Conservation (phyloP, 2,888 invertebrate species). For the Pogonocherus hispidulus region DNA sequence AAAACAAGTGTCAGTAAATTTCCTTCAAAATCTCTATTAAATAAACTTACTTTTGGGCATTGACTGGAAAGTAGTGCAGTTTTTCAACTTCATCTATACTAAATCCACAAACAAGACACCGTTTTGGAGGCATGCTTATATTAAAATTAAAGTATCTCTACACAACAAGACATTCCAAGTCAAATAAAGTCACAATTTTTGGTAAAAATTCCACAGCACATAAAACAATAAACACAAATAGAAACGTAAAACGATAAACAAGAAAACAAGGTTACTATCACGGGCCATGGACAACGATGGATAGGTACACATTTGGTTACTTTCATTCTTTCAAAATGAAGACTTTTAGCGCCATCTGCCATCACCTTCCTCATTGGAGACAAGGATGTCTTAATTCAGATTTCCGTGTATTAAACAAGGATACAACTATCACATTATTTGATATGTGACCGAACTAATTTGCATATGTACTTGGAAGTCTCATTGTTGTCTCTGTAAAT, state of each 20-base stretch:
- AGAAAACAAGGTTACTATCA: not conserved
- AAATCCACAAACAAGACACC: not conserved
- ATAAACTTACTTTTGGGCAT: not conserved
- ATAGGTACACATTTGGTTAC: not conserved
- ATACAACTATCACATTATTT: too few relatives aligned
- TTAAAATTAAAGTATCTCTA: too few relatives aligned
- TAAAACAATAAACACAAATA: not conserved
- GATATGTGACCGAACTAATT: too few relatives aligned
- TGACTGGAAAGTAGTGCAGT: not conserved
- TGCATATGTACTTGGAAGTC: too few relatives aligned
- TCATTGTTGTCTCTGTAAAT: too few relatives aligned
- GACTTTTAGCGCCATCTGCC: not conserved
- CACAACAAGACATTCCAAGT: too few relatives aligned
- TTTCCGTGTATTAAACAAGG: not conserved
- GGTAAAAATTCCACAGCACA: not conserved
- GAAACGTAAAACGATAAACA: not conserved
- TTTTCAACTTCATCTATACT: not conserved
- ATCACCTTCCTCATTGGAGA: not conserved
- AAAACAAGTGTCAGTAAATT: not conserved
- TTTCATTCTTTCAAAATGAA: not conserved
- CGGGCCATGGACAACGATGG: not conserved
- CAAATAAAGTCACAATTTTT: too few relatives aligned
- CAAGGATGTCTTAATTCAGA: slow-evolving; percentile 1
- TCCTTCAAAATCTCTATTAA: not conserved
- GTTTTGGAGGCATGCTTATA: not conserved